Base-by-base conservation (phyloP, 2,888 invertebrate species). In the Cetonia aurata region DNA sequence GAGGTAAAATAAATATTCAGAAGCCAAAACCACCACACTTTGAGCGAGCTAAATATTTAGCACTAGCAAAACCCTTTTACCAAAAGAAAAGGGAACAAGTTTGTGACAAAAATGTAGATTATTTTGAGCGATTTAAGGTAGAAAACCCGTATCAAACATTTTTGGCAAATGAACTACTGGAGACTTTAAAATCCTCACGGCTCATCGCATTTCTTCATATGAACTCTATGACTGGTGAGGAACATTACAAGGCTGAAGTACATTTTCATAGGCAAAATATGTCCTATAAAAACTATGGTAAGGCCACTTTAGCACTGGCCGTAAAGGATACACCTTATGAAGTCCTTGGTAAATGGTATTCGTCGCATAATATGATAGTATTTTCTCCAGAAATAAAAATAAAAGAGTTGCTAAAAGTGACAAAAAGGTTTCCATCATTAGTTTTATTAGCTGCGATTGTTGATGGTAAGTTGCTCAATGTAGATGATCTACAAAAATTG, bases 1-100 rank as follows among this genome's bases (percentile, higher is more conserved):
- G 92, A 19, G 90, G 91, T 1, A 93, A 93, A 85, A 92, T 94
- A 65, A 94, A 95, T 79, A 89, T 95, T 50, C 91, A 93, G 81
- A 89, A 86, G 74, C 95, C 95, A 0, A 88, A 87, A 78, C 85
- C 88, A 60, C 91, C 92, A 0, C 92, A 93, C 82, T 93, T 89
- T 80, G 88, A 89, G 75, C 88, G 91, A 74, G 91, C 91, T 15
- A 86, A 88, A 75, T 86, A 92, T 50, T 82, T 92, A 55, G 89
- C 89, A 74, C 84, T 93, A n/a, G 84, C 91, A 0, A 87, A 89
- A 78, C 93, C 94, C 0, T 85, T 85, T 50, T 91, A 88, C 78
- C 80, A 76, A 9, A 85, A 87, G 52, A 86, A 86, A 15, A 82
- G 84, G 71, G 79, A 80, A 13, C 84, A 86, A 4, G 80, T 88